Base-by-base conservation (phyloP, 2,797 vertebrate genomes). In the Helostoma temminkii region DNA sequence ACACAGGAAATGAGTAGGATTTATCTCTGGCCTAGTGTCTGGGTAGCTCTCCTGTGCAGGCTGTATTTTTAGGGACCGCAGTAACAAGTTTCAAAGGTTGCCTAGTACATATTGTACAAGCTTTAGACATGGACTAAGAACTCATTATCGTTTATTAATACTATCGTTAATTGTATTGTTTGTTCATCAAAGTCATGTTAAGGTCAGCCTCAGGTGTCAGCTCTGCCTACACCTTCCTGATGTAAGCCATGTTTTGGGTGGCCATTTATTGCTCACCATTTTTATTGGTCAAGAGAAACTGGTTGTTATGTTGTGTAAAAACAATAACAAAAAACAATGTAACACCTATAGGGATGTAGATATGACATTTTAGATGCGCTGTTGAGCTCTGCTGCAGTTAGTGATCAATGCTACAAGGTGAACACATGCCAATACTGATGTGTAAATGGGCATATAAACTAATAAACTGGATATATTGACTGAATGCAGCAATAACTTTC, bases 1-100 rank as follows among this genome's bases (percentile, higher is more conserved):
- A 83, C 89, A 89, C 74, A 87, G 89, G 91, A 91, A 93, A 93
- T 93, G 84, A 92, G 83, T 84, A 70, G 87, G 86, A 92, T 93
- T 91, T 92, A 91, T 93, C 88, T 90, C 74, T 69, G 79, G 85
- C 84, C 82, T 69, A 61, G 76, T 67, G 81, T 88, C 86, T 90
- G 78, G 66, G 56, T 77, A 71, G 77, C 62, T 62, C 72, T 75
- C 73, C n/a, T 59, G 56, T 15, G 12, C 76, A 67, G 73, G 70
- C 42, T 80, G 75, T 76, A 76, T 87, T 88, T 75, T 65, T 55
- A 56, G 62, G 55, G 66, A 78, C 60, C 62, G 52, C 57, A 55
- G 47, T 32, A 61, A 61, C 39, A 54, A 45, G 1, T 75, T 83
- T 69, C 54, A 78, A 58, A 70, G 54, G 52, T 45, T 65, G 55